Evolutionary conservation across 2,888 invertebrate species (phyloP).

Genomic region (Erebia aethiops): DNA sequence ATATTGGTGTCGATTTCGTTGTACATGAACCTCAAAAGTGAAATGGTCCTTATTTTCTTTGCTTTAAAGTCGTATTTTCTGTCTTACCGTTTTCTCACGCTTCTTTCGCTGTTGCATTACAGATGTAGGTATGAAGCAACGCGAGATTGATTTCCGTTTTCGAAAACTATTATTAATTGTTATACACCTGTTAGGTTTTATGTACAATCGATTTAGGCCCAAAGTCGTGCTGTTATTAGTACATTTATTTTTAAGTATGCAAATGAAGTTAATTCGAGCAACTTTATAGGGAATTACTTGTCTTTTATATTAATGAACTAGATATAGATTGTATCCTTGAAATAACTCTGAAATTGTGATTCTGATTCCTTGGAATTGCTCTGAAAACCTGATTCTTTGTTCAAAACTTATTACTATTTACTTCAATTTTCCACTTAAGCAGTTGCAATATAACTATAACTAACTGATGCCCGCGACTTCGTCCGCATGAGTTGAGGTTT

Average conservation of each 20-base stretch:
- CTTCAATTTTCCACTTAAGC: background rate
- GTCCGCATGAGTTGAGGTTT: no score
- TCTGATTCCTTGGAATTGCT: background rate
- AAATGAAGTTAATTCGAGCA: conserved; percentile 19
- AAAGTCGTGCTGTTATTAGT: conserved; percentile 21
- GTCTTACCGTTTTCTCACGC: no score
- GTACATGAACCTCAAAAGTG: background rate
- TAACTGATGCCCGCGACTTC: no score
- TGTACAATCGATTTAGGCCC: conserved; percentile 8
- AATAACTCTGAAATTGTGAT: background rate
- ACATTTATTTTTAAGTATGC: conserved; percentile 32
- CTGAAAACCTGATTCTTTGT: background rate
- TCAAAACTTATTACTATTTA: background rate
- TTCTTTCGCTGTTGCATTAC: no score
- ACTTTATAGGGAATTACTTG: conserved; percentile 18
- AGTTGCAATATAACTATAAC: no score
- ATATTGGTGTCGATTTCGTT: conserved; percentile 4
- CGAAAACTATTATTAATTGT: background rate
- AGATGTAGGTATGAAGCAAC: background rate
- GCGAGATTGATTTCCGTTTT: background rate
- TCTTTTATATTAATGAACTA: conserved; percentile 4
- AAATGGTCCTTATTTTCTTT: no score
- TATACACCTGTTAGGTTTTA: background rate
- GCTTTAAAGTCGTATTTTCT: no score
- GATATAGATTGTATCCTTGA: conserved; percentile 4